A percentile compares a stretch with the other conserved stretches of the same genome.
Conservation (phyloP, 2,113 vertebrate genomes). For the Heptranchias perlo region DNA sequence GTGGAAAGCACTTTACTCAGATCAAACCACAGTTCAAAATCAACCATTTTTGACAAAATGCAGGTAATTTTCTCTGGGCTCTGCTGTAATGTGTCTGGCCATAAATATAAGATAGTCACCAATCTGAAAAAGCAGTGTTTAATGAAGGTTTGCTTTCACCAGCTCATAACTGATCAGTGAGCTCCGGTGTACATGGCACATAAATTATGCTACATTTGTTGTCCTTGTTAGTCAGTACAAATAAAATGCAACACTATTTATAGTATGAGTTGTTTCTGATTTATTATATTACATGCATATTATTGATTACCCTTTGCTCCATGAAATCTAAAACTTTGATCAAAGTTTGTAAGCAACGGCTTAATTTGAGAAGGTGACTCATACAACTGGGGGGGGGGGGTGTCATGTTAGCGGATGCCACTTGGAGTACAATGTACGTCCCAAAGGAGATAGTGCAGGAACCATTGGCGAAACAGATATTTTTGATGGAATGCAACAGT, state of each 20-base stretch:
- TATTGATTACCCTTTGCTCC: not conserved
- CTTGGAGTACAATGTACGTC: not conserved
- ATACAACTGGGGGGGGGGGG: not conserved
- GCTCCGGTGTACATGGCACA: not conserved
- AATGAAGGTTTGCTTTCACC: not conserved
- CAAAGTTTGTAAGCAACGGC: not conserved
- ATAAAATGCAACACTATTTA: constrained; percentile 4
- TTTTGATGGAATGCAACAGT: not conserved
- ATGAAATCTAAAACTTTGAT: constrained; percentile 29
- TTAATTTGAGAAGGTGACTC: constrained; percentile 23
- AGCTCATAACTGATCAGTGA: not conserved
- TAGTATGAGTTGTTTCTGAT: not conserved
- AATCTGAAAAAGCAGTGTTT: too few species aligned
- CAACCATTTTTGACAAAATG: not conserved
- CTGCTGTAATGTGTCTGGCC: not conserved
- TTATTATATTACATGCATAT: constrained; percentile 26
- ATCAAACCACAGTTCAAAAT: not conserved
- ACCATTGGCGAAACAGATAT: not conserved
- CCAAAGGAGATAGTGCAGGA: not conserved
- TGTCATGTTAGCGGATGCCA: not conserved
- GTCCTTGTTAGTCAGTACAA: not conserved
- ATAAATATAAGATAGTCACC: too few species aligned
- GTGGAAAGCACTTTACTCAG: not conserved
- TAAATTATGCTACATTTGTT: not conserved
- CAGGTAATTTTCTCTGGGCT: not conserved